These are phyloP conservation scores for Apodemia hepburni DNA, from an alignment of 2,888 invertebrate species.

Conservation along the genomic window DNA sequence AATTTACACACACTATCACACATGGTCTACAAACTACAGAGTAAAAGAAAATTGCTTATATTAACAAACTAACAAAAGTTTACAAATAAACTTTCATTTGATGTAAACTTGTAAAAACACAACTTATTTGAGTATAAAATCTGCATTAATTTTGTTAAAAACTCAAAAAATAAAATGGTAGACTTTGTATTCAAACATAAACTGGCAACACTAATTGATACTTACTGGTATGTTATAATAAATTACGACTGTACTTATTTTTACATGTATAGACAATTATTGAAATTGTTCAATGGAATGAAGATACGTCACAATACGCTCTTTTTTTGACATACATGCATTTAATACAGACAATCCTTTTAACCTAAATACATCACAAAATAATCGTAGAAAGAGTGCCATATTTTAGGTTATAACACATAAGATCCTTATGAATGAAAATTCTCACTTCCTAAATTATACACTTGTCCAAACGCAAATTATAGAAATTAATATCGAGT, in stretches of 20 bases:
- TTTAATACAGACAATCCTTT: neutral
- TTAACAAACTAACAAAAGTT: neutral
- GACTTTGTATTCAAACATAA: neutral
- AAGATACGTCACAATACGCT: slow-evolving; percentile 22
- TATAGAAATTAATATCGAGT: no score
- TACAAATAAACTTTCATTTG: neutral
- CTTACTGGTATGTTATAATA: neutral
- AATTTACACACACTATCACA: no score
- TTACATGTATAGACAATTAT: slow-evolving; percentile 3
- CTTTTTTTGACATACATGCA: neutral
- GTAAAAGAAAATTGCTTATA: neutral
- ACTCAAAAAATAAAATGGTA: slow-evolving; percentile 1
- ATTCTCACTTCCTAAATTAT: no score
- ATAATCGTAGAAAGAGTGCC: no score
- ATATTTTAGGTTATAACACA: no score
- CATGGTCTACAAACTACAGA: neutral
- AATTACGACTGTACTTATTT: slow-evolving; percentile 12
- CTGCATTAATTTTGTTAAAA: neutral
- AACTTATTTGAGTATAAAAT: slow-evolving; percentile 7
- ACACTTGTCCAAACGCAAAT: no score
- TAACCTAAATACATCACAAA: no score
- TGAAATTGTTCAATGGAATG: slow-evolving; percentile 11
- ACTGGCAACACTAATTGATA: neutral
- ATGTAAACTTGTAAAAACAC: slow-evolving; percentile 8
- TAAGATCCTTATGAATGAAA: no score